phyloP scores from a whole-genome alignment of 1,140 invertebrate genomes.

The Atta colombica region DNA sequence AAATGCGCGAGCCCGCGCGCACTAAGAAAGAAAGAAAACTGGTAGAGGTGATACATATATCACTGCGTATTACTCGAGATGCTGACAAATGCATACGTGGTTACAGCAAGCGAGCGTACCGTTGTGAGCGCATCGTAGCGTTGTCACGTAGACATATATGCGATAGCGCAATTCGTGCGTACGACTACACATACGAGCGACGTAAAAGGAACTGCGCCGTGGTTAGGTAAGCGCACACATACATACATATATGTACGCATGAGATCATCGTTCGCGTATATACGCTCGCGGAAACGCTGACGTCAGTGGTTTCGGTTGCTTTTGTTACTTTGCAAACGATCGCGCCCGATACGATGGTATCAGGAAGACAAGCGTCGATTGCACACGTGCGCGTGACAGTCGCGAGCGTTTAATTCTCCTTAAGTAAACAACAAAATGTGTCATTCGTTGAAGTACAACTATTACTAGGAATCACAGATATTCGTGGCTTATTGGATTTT shows the following conservation, averaged over 20 bases:
- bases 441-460: conserved; percentile 14
- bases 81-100: conserved; percentile 70
- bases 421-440: conserved; percentile 46
- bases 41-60: conserved; percentile 39
- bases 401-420: neutral
- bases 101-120: conserved; percentile 16
- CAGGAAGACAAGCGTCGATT: conserved; percentile 51
- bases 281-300: conserved; percentile 54
- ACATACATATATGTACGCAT: conserved; percentile 39
- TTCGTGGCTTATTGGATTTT: neutral
- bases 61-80: conserved; percentile 54
- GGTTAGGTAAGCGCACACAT: conserved; percentile 36
- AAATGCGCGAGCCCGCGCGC: neutral
- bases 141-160: conserved; percentile 35
- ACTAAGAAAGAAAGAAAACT: neutral
- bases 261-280: conserved; percentile 59
- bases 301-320: conserved; percentile 54
- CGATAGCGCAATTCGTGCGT: conserved; percentile 46
- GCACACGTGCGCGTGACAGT: conserved; percentile 47
- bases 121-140: neutral
- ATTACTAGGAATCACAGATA: neutral
- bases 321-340: conserved; percentile 55
- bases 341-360: conserved; percentile 68
- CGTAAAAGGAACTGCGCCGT: conserved; percentile 40
- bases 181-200: neutral